Evolutionary conservation across 2,113 vertebrate genomes (phyloP).

Genomic region (Numida meleagris): DNA sequence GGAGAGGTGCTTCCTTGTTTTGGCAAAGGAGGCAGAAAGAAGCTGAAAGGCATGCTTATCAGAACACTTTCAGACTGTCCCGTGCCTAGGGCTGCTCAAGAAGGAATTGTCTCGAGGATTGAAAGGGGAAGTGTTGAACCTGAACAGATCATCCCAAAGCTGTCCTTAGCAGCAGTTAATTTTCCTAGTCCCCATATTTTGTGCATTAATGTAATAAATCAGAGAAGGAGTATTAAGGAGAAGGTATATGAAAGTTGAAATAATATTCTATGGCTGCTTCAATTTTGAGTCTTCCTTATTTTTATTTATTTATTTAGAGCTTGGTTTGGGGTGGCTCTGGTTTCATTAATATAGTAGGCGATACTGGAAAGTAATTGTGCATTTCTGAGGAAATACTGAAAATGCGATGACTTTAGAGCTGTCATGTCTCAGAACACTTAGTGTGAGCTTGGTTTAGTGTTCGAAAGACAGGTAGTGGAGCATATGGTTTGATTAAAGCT

Average conservation of each 20-base stretch:
- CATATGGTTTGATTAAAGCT: background rate
- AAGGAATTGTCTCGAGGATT: background rate
- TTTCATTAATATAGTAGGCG: background rate
- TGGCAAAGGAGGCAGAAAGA: background rate
- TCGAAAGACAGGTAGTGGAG: background rate
- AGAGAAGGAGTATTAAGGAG: background rate
- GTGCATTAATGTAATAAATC: background rate
- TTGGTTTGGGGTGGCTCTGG: background rate
- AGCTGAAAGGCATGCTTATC: background rate
- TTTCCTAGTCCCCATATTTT: background rate
- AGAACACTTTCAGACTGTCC: background rate
- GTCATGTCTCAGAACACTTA: background rate
- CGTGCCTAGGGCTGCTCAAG: background rate
- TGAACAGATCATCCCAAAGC: background rate
- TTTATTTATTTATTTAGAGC: background rate
- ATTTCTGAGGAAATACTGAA: background rate
- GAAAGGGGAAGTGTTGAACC: background rate
- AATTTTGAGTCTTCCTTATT: background rate
- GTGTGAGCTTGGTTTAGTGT: background rate
- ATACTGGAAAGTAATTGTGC: background rate
- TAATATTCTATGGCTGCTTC: background rate
- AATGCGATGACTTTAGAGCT: background rate
- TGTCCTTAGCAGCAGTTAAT: background rate
- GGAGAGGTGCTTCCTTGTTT: background rate
- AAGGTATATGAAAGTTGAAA: background rate